A percentile compares a stretch with the other conserved stretches of the same genome.
Evolutionary conservation across 2,113 vertebrate species (phyloP).

Genomic region (Phaethornis superciliosus): DNA sequence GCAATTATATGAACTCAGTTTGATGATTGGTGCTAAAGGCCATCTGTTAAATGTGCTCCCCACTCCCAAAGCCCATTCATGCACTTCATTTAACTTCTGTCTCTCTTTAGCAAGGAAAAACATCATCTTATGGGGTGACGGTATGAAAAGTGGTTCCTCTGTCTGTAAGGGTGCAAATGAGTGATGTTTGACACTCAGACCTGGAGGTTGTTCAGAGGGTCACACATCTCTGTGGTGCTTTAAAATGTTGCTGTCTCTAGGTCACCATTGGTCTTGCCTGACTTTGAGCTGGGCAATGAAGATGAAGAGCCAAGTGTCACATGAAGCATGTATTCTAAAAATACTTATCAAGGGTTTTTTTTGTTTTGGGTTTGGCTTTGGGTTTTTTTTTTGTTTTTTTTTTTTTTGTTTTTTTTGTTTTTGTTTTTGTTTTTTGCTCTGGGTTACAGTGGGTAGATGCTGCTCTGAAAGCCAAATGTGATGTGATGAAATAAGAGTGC

Average conservation of each 20-base stretch:
- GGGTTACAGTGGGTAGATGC: not conserved
- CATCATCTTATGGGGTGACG: rapidly evolving
- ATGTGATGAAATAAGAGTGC: slow-evolving; percentile 12
- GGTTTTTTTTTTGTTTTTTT: no score
- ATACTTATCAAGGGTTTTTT: not conserved
- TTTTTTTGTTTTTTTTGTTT: no score
- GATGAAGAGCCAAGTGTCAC: not conserved
- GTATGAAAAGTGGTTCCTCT: not conserved
- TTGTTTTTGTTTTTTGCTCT: not conserved
- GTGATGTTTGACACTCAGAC: rapidly evolving
- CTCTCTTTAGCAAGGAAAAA: not conserved
- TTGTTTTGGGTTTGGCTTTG: not conserved
- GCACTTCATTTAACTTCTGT: not conserved
- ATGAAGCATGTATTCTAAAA: rapidly evolving
- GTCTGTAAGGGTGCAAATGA: no score
- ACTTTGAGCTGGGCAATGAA: not conserved
- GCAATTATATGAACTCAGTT: not conserved
- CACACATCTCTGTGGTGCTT: not conserved
- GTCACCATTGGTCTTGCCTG: not conserved
- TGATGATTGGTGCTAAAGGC: not conserved
- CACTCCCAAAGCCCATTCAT: not conserved
- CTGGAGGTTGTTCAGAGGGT: not conserved
- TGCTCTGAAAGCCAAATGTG: not conserved
- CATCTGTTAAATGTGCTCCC: not conserved
- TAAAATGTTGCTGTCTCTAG: not conserved